phyloP scores from a whole-genome alignment of 2,888 invertebrate species.

The Spisula subtruncata region DNA sequence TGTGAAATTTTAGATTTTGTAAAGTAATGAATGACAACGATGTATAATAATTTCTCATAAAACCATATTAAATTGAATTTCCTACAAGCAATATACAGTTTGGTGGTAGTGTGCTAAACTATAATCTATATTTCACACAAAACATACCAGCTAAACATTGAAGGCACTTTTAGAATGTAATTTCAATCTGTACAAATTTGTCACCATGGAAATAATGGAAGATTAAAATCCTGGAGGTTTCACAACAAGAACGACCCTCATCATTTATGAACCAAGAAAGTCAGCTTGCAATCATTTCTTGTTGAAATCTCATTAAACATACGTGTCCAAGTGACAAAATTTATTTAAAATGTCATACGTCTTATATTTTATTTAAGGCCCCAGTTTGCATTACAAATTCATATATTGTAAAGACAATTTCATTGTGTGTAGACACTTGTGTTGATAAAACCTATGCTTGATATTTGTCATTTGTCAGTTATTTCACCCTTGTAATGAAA shows the following conservation, averaged over 20 bases:
- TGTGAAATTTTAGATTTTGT: no score
- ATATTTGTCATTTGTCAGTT: background rate
- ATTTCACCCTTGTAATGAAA: background rate
- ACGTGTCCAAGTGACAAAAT: background rate
- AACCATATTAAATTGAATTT: background rate
- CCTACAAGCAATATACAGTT: background rate
- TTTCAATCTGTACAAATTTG: constrained; percentile 4
- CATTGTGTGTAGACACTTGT: background rate
- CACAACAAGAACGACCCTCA: background rate
- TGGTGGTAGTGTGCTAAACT: background rate
- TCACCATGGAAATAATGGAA: constrained; percentile 14
- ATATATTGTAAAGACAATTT: background rate
- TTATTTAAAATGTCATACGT: background rate
- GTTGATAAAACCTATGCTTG: background rate
- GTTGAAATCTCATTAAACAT: constrained; percentile 12
- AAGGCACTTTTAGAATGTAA: background rate
- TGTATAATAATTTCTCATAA: background rate
- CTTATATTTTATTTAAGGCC: background rate
- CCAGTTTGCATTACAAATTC: background rate
- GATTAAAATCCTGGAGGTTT: background rate
- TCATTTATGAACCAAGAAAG: background rate
- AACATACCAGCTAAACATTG: background rate
- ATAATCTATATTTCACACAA: background rate
- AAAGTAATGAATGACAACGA: no score
- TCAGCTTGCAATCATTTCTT: background rate